A percentile compares a stretch with the other conserved stretches of the same genome.
Conservation (phyloP, 2,888 invertebrate genomes). For the Drosophila mimetica region DNA sequence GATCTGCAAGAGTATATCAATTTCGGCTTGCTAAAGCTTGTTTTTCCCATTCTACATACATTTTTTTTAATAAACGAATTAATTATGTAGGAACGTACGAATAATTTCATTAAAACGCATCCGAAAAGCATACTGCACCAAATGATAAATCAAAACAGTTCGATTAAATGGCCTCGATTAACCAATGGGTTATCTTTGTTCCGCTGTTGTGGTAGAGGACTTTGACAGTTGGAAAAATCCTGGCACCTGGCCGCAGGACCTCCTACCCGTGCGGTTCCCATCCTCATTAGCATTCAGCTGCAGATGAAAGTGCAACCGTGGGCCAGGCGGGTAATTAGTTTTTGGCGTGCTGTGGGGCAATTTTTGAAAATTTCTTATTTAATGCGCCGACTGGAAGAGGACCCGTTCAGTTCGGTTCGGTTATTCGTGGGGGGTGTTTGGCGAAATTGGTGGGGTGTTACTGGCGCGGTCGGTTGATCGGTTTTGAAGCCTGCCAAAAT, state of each 20-base stretch:
- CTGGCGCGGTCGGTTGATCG: conserved; percentile 11
- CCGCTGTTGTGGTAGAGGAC: conserved; percentile 6
- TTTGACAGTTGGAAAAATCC: conserved; percentile 17
- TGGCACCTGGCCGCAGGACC: not conserved
- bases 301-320: conserved; percentile 47
- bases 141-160: conserved; percentile 1
- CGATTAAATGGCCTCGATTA: not conserved
- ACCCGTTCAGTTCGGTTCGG: not conserved
- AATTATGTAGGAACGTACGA: not conserved
- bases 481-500: conserved; percentile 55
- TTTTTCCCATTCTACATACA: not conserved
- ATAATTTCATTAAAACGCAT: not conserved
- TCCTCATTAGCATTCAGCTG: conserved; percentile 46
- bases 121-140: not conserved
- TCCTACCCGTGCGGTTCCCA: not conserved
- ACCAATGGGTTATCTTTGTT: conserved; percentile 1
- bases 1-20: too few relatives aligned
- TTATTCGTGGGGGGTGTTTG: not conserved
- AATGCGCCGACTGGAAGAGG: conserved; percentile 40
- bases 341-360: conserved; percentile 67
- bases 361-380: conserved; percentile 74
- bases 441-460: not conserved
- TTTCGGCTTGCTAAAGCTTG: too few relatives aligned
- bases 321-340: conserved; percentile 63
- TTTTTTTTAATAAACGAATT: not conserved